These are phyloP conservation scores for Benitochromis conjunctus DNA, from an alignment of 2,113 vertebrate species.

Conservation along the genomic window DNA sequence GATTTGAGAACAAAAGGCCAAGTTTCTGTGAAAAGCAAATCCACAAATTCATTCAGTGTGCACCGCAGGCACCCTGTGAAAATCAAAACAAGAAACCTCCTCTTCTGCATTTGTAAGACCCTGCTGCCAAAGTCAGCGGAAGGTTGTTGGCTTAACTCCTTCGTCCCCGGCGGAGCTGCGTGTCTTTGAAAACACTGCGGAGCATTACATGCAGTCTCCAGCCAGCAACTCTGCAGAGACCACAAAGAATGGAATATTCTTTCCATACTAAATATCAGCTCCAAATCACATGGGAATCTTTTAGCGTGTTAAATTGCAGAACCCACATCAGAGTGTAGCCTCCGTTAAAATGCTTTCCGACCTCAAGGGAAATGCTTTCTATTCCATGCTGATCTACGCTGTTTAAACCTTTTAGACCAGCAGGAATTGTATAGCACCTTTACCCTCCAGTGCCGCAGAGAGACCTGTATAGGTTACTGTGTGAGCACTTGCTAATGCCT, in stretches of 20 bases:
- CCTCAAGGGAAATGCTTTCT: constrained; percentile 38
- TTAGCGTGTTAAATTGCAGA: constrained; percentile 36
- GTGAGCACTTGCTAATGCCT: neutral
- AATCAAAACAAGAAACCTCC: constrained; percentile 34
- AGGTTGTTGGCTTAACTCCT: constrained; percentile 43
- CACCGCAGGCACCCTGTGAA: neutral
- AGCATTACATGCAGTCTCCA: constrained; percentile 18
- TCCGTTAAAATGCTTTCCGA: constrained; percentile 46
- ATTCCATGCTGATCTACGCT: constrained; percentile 37
- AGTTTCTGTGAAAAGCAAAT: neutral
- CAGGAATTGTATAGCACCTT: constrained; percentile 31
- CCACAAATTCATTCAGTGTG: neutral
- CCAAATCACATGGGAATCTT: constrained; percentile 20
- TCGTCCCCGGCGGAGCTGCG: neutral
- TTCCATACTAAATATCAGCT: constrained; percentile 12
- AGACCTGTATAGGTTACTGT: neutral
- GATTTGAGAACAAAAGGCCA: neutral
- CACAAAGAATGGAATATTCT: constrained; percentile 11
- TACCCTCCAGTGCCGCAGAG: constrained; percentile 4
- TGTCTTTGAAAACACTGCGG: constrained; percentile 37
- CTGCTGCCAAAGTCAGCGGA: constrained; percentile 43
- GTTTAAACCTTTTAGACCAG: constrained; percentile 28
- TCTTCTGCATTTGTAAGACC: constrained; percentile 17
- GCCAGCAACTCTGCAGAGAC: constrained; percentile 36
- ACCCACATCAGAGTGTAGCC: constrained; percentile 16